Evolutionary conservation across 2,888 invertebrate genomes (phyloP), one percentile per base, ranked within the genome.

Genomic region (Xestobium rufovillosum): DNA sequence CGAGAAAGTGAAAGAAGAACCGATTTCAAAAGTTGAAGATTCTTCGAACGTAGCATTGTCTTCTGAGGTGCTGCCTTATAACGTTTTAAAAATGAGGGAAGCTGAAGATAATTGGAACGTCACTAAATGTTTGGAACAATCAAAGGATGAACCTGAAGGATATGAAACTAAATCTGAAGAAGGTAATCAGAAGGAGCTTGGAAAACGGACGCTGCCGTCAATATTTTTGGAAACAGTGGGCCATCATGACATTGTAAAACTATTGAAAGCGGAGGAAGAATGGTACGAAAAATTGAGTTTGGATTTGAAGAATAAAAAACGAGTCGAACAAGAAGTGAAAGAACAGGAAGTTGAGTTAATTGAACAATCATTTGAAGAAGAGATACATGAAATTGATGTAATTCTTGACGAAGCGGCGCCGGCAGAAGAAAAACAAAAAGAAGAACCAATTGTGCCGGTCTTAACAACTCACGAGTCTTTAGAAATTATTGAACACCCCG

Each of bases 201-300:
- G n/a, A n/a, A n/a, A n/a, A n/a, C n/a, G n/a, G n/a, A n/a, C n/a
- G n/a, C n/a, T n/a, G n/a, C n/a, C n/a, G n/a, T n/a, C n/a, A n/a
- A n/a, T n/a, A n/a, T n/a, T n/a, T n/a, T n/a, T n/a, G n/a, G n/a
- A n/a, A n/a, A n/a, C n/a, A n/a, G n/a, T n/a, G n/a, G n/a, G n/a
- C n/a, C 23, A 14, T 10, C 17, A 35, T 3, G 35, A 35, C 12
- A 35, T 35, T 35, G 15, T 28, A 13, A 14, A 14, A 3, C 13
- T 35, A 23, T n/a, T 35, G 8, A 28, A 35, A 17, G 35, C 35
- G 8, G 35, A 35, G 28, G 17, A 12, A 3, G 28, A 26, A 26
- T 35, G 35, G 35, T 29, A 35, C 27, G 35, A 35, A 16, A 23
- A 35, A 4, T 17, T 26, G 17, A 13, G 17, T 26, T 12, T 6